Conservation (phyloP, 2,888 invertebrate species). For the Frankliniella fusca region DNA sequence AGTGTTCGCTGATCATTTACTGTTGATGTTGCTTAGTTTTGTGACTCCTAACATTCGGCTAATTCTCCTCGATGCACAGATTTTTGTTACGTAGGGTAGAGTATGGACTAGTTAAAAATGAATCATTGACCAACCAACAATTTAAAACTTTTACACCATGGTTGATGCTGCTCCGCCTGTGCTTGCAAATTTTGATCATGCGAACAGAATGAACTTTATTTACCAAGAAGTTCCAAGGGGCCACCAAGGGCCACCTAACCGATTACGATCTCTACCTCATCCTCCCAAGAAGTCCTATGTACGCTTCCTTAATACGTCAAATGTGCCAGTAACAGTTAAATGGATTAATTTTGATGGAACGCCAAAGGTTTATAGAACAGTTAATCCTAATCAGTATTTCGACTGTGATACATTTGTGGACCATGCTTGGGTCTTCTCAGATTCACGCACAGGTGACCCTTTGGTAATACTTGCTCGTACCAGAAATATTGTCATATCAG, state of each 20-base stretch:
- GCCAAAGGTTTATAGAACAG: not conserved
- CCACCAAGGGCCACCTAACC: not conserved
- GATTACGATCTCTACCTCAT: not conserved
- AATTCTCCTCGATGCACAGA: too few species aligned
- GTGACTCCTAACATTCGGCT: too few species aligned
- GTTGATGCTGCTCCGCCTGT: too few species aligned
- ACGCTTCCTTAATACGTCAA: not conserved
- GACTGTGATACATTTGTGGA: conserved; percentile 10
- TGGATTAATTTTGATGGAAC: not conserved
- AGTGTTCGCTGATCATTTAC: too few species aligned
- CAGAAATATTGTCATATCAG: not conserved
- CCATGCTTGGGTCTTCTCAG: not conserved
- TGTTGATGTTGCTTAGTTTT: too few species aligned
- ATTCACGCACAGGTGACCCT: not conserved
- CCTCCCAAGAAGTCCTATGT: not conserved
- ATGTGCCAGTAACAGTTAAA: not conserved
- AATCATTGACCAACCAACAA: too few species aligned
- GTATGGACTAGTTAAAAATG: too few species aligned
- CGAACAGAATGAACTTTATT: not conserved
- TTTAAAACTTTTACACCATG: too few species aligned
- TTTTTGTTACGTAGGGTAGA: too few species aligned
- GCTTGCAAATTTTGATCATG: too few species aligned
- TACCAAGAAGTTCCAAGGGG: not conserved
- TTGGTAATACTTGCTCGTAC: not conserved
- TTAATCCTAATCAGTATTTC: not conserved